phyloP scores from a whole-genome alignment of 2,113 vertebrate genomes.

The Tupaia chinensis region DNA sequence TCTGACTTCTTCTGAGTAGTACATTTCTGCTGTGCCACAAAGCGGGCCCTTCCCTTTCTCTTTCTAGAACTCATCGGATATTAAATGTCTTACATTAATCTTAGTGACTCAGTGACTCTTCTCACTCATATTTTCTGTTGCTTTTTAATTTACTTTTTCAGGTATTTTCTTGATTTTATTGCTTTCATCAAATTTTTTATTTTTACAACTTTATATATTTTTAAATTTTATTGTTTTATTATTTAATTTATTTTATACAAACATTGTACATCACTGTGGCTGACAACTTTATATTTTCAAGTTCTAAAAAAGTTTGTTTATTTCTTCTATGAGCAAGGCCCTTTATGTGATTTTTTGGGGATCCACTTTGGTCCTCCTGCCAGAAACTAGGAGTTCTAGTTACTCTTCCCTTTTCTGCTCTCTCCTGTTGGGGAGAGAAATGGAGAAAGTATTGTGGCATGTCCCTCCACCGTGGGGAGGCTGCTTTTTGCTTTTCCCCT shows the following conservation, averaged over 20 bases:
- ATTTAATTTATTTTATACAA: not conserved
- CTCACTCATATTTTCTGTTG: not conserved
- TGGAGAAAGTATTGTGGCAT: too few species aligned
- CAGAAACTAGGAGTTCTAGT: too few species aligned
- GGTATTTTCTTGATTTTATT: not conserved
- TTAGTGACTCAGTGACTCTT: not conserved
- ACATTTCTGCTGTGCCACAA: too few species aligned
- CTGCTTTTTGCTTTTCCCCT: too few species aligned
- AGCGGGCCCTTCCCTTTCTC: not conserved
- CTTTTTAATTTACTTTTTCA: slow-evolving; percentile 2
- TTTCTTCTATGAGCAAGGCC: too few species aligned
- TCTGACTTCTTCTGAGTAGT: too few species aligned
- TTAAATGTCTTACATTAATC: not conserved
- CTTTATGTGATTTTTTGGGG: too few species aligned
- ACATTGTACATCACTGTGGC: too few species aligned
- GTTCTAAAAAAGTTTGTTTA: not conserved
- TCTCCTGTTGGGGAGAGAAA: too few species aligned
- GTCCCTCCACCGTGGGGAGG: too few species aligned
- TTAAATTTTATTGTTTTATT: not conserved
- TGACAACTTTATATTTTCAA: not conserved
- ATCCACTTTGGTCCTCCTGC: too few species aligned
- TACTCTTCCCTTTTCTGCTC: too few species aligned
- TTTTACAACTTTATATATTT: not conserved
- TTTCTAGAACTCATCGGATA: not conserved
- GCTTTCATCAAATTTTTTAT: not conserved